phyloP scores from a whole-genome alignment of 92 coral and sea anemone species.

The Umimayanthus kanabou region DNA sequence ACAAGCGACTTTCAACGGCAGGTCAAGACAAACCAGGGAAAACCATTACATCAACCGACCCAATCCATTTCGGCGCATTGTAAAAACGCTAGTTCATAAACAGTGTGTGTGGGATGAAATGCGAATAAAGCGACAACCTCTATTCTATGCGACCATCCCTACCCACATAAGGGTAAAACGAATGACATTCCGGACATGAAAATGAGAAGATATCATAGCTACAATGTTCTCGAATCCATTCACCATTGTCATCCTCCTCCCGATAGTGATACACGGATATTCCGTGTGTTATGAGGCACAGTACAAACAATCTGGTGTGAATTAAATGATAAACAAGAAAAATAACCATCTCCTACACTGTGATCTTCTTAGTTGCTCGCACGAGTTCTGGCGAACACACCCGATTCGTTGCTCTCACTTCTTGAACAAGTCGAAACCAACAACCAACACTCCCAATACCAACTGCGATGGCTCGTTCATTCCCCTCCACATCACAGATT shows the following conservation, averaged over 20 bases:
- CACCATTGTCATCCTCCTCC: background rate
- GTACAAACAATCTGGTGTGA: background rate
- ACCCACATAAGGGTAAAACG: conserved; percentile 27
- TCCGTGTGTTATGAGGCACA: conserved; percentile 3
- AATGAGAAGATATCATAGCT: conserved; percentile 40
- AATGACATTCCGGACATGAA: conserved; percentile 34
- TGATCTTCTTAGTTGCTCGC: conserved; percentile 4
- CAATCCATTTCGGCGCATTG: background rate
- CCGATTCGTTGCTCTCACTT: conserved; percentile 18
- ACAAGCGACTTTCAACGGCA: conserved; percentile 29
- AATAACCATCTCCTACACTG: background rate
- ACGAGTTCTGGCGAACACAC: conserved; percentile 28
- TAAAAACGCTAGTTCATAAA: background rate
- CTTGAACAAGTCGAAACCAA: background rate
- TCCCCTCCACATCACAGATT: conserved; percentile 5
- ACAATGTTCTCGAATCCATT: conserved; percentile 14
- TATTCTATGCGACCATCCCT: background rate
- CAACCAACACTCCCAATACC: background rate
- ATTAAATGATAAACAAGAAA: background rate
- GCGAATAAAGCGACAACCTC: background rate
- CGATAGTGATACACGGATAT: background rate
- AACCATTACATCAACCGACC: background rate
- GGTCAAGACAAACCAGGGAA: background rate
- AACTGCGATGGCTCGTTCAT: background rate
- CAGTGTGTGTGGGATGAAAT: conserved; percentile 9